A percentile compares a stretch with the other conserved stretches of the same genome.
These are phyloP conservation scores for Apistogramma diplotaenia DNA, from an alignment of 2,113 vertebrate genomes.

Conservation along the genomic window DNA sequence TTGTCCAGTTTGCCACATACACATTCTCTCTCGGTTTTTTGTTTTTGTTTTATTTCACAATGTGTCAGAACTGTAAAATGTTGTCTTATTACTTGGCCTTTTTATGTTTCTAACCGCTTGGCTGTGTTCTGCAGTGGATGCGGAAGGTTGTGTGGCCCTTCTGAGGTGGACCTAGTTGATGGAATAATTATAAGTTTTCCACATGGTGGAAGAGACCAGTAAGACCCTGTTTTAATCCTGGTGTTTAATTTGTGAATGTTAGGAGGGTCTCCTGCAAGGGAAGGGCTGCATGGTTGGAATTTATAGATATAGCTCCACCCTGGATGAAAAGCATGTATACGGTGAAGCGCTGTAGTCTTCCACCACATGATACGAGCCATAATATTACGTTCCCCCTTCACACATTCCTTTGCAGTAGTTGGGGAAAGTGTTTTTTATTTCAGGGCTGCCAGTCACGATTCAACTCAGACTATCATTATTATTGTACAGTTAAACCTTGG, in stretches of 20 bases:
- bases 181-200: slow-evolving; percentile 65
- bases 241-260: slow-evolving; percentile 66
- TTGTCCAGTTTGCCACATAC: not conserved
- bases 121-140: slow-evolving; percentile 4
- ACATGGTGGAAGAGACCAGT: slow-evolving; percentile 50
- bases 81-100: not conserved
- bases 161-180: slow-evolving; percentile 48
- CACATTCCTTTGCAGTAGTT: slow-evolving; percentile 54
- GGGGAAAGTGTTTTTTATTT: slow-evolving; percentile 21
- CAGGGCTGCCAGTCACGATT: slow-evolving; percentile 35
- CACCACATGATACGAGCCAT: slow-evolving; percentile 59
- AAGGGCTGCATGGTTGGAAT: slow-evolving; percentile 61
- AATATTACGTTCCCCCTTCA: slow-evolving; percentile 51
- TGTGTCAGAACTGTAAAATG: not conserved
- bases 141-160: slow-evolving; percentile 22
- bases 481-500: not conserved
- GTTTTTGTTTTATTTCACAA: not conserved
- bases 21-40: not conserved
- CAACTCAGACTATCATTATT: slow-evolving; percentile 13
- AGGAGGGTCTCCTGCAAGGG: slow-evolving; percentile 56
- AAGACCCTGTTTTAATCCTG: slow-evolving; percentile 54
- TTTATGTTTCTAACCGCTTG: slow-evolving; percentile 25
- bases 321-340: slow-evolving; percentile 37
- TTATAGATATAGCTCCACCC: slow-evolving; percentile 65
- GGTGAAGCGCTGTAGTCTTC: slow-evolving; percentile 23